Percentiles rank a stretch among this genome's conserved stretches.
These are phyloP conservation scores for Dione juno DNA, from an alignment of 2,888 invertebrate genomes.

Conservation along the genomic window DNA sequence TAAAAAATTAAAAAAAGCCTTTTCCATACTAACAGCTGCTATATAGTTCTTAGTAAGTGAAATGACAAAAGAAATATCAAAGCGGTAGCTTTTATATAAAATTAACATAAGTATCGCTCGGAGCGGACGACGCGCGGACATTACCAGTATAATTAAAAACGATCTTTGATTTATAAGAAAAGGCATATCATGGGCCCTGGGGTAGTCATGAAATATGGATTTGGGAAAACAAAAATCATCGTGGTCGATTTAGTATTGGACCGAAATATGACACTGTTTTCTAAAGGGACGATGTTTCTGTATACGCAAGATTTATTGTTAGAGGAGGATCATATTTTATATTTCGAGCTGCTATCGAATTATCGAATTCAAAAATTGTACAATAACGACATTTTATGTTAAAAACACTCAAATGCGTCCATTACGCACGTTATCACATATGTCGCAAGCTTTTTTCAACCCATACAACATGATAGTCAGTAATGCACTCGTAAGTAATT, in stretches of 20 bases:
- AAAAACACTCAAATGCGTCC: no score
- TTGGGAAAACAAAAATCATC: constrained; percentile 48
- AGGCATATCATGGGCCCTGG: constrained; percentile 48
- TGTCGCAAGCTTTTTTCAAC: no score
- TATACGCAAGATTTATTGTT: constrained; percentile 13
- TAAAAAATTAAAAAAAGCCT: constrained; percentile 45
- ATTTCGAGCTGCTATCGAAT: not conserved
- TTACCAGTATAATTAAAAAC: constrained; percentile 54
- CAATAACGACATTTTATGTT: not conserved
- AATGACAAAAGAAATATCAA: constrained; percentile 65
- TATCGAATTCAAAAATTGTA: not conserved
- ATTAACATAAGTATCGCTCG: constrained; percentile 69
- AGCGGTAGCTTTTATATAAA: constrained; percentile 72
- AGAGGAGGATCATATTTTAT: not conserved
- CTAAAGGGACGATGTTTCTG: constrained; percentile 15
- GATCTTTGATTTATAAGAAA: constrained; percentile 50
- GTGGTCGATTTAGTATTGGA: constrained; percentile 20
- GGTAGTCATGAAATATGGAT: constrained; percentile 68
- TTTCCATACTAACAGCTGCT: constrained; percentile 50
- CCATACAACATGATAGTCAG: no score
- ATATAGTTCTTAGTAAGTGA: constrained; percentile 20
- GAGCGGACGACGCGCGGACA: constrained; percentile 47
- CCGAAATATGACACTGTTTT: constrained; percentile 34
- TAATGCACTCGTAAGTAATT: no score
- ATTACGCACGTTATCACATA: no score